Conservation (phyloP, 2,113 vertebrate species). For the Gymnobelideus leadbeateri region DNA sequence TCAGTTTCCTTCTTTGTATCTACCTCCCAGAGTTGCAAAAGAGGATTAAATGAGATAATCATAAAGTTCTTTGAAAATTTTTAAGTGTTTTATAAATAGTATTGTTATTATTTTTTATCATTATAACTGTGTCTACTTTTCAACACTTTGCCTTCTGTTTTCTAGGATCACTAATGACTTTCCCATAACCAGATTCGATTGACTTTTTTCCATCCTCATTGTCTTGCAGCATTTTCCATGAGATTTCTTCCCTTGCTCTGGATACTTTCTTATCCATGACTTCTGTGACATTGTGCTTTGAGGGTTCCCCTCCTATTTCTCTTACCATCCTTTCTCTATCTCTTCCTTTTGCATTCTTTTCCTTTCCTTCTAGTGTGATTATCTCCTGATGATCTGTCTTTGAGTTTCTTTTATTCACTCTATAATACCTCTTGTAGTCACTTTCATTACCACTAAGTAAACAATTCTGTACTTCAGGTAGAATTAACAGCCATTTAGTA, state of each 20-base stretch:
- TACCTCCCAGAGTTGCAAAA: neutral
- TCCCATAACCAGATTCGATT: neutral
- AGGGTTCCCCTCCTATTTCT: neutral
- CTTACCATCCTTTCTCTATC: neutral
- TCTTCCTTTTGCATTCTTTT: neutral
- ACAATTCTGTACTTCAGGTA: neutral
- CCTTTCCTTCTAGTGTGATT: neutral
- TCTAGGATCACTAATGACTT: neutral
- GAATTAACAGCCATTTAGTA: conserved; percentile 15
- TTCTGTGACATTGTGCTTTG: neutral
- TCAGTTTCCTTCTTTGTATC: neutral
- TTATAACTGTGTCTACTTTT: neutral
- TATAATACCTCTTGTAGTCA: neutral
- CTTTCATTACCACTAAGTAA: conserved; percentile 21
- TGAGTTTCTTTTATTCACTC: neutral
- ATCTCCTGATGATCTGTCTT: neutral
- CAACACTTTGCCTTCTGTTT: neutral
- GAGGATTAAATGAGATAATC: neutral
- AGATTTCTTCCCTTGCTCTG: neutral
- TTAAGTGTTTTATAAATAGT: neutral
- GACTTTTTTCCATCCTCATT: neutral
- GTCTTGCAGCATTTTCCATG: neutral
- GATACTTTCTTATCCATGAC: neutral
- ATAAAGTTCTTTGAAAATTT: neutral
- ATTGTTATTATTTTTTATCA: neutral